A percentile compares a stretch with the other conserved stretches of the same genome.
Conservation (phyloP, 2,797 vertebrate species). For the Antennarius maculatus region DNA sequence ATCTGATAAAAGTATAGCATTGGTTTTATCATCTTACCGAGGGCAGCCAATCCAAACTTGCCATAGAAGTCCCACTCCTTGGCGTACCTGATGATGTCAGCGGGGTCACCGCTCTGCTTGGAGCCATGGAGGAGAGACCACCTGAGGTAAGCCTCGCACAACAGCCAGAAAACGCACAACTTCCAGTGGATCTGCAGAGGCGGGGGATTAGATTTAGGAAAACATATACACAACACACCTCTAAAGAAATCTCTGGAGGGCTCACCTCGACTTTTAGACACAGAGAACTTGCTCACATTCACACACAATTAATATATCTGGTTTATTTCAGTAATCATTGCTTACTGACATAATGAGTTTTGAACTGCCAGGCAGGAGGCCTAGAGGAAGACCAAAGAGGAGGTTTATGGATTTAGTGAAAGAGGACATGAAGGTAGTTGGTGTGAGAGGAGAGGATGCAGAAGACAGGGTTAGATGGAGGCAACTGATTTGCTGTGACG, state of each 20-base stretch:
- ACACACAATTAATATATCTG: too few species aligned
- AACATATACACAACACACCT: background rate
- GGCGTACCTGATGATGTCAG: conserved; percentile 96
- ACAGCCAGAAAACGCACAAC: conserved; percentile 92
- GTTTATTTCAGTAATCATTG: background rate
- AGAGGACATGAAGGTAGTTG: too few species aligned
- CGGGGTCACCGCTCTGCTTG: conserved; percentile 85
- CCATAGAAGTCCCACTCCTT: conserved; percentile 98
- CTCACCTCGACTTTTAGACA: background rate
- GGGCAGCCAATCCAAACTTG: conserved; percentile 90
- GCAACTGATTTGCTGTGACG: too few species aligned
- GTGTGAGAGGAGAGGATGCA: too few species aligned
- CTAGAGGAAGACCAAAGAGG: too few species aligned
- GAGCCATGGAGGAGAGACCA: conserved; percentile 92
- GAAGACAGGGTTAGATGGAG: too few species aligned
- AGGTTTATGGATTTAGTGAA: too few species aligned
- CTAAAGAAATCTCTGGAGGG: background rate
- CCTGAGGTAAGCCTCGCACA: conserved; percentile 95
- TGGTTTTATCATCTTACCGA: conserved; percentile 80
- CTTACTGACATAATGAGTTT: too few species aligned
- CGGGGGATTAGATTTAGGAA: background rate
- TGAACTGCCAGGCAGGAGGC: too few species aligned
- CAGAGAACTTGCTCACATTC: background rate
- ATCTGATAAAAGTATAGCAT: background rate
- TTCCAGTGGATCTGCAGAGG: conserved; percentile 94